Percentiles rank a stretch among this genome's conserved stretches.
Evolutionary conservation across 2,113 vertebrate genomes (phyloP).

Genomic region (Nycticebus coucang): DNA sequence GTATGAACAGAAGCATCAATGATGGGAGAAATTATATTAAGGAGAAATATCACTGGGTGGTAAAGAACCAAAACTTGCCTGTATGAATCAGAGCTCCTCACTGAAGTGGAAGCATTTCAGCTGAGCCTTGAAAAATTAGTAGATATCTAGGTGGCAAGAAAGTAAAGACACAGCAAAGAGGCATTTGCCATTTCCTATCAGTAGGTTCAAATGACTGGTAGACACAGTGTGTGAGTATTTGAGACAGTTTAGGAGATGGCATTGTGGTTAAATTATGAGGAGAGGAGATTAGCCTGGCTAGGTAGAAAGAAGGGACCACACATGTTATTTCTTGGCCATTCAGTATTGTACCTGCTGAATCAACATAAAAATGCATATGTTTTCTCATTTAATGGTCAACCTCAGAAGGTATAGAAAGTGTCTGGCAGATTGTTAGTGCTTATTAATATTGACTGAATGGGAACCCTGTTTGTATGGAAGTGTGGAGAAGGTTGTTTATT

Average conservation of each 20-base stretch:
- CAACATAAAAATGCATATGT: not conserved
- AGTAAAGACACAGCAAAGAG: not conserved
- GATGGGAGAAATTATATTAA: not conserved
- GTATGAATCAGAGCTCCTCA: not conserved
- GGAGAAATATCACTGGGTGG: not conserved
- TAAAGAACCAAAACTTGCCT: not conserved
- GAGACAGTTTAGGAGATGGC: not conserved
- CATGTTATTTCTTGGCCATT: not conserved
- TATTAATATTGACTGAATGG: not conserved
- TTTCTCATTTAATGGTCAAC: conserved; percentile 23
- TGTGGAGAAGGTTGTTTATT: not conserved
- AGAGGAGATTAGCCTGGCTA: not conserved
- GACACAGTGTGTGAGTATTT: not conserved
- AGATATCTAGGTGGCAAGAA: not conserved
- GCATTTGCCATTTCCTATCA: not conserved
- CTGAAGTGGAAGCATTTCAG: not conserved
- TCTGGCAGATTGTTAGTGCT: not conserved
- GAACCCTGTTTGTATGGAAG: not conserved
- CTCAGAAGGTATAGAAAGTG: not conserved
- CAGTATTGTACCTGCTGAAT: not conserved
- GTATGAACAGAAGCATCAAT: not conserved
- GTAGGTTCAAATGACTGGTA: not conserved
- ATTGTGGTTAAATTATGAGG: not conserved
- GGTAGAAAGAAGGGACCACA: not conserved
- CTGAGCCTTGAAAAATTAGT: not conserved